Evolutionary conservation across 2,113 vertebrate species (phyloP).

Genomic region (Calcarius ornatus): DNA sequence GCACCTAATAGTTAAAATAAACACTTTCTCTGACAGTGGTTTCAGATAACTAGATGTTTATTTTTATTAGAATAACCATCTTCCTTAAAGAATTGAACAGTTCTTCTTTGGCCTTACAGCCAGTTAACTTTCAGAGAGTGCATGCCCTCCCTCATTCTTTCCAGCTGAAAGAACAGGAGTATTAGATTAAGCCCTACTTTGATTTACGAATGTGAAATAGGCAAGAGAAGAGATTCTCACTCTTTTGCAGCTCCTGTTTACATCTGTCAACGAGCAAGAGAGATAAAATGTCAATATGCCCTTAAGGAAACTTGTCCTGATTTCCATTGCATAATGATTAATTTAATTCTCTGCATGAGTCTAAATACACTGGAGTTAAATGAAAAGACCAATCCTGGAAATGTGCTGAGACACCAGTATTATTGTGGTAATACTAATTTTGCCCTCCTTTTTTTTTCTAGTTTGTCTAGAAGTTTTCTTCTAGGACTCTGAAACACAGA

Average conservation of each 20-base stretch:
- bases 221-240: neutral
- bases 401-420: neutral
- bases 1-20: neutral
- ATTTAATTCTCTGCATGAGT: conserved; percentile 24
- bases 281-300: conserved; percentile 25
- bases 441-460: neutral
- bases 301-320: conserved; percentile 13
- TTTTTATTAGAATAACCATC: neutral
- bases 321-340: conserved; percentile 17
- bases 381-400: neutral
- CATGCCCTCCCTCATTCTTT: neutral
- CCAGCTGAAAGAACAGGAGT: neutral
- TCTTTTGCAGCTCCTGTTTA: conserved; percentile 8
- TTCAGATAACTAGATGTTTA: neutral
- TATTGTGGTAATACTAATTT: neutral
- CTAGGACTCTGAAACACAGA: neutral
- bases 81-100: neutral
- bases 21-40: neutral
- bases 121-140: neutral
- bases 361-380: conserved; percentile 1
- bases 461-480: neutral
- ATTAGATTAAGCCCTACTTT: neutral
- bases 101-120: neutral
- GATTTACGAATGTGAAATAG: neutral
- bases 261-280: neutral